Evolutionary conservation across 2,797 vertebrate species (phyloP).

Genomic region (Phrynocephalus forsythii): DNA sequence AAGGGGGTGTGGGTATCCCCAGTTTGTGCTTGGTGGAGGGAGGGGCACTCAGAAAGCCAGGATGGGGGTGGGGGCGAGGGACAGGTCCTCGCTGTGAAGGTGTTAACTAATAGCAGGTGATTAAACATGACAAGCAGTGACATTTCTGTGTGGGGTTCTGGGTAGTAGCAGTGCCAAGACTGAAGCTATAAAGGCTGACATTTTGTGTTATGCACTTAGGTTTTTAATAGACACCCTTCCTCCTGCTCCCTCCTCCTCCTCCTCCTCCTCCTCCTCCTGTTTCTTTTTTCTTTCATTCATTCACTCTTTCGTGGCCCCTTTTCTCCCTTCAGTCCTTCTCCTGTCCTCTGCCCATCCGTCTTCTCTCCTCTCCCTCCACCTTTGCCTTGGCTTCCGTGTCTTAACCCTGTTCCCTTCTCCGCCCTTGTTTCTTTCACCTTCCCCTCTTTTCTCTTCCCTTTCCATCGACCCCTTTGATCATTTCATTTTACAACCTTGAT

Average conservation of each 20-base stretch:
- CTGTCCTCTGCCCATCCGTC: background rate
- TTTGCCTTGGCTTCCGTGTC: conserved; percentile 37
- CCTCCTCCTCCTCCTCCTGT: conserved; percentile 63
- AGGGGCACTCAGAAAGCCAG: conserved; percentile 33
- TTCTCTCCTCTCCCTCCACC: background rate
- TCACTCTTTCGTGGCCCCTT: background rate
- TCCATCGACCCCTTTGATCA: background rate
- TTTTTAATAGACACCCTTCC: conserved; percentile 81
- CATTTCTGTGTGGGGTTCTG: conserved; percentile 84
- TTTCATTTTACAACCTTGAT: background rate
- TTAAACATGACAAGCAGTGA: conserved; percentile 88
- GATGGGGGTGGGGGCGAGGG: conserved; percentile 72
- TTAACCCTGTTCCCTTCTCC: conserved; percentile 50
- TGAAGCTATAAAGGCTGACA: conserved; percentile 84
- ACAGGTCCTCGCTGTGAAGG: conserved; percentile 79
- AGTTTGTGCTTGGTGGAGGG: conserved; percentile 37
- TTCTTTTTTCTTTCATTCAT: conserved; percentile 61
- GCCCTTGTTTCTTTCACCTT: conserved; percentile 35
- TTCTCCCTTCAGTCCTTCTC: background rate
- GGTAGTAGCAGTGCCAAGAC: conserved; percentile 81
- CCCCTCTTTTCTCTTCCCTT: conserved; percentile 31
- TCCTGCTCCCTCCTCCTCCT: conserved; percentile 62
- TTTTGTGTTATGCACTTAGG: conserved; percentile 84
- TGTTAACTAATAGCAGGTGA: conserved; percentile 88
- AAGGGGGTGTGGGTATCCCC: conserved; percentile 25